Evolutionary conservation across 2,888 invertebrate species (phyloP), one percentile per base, ranked within the genome.

Genomic region (Augiades crinisus): DNA sequence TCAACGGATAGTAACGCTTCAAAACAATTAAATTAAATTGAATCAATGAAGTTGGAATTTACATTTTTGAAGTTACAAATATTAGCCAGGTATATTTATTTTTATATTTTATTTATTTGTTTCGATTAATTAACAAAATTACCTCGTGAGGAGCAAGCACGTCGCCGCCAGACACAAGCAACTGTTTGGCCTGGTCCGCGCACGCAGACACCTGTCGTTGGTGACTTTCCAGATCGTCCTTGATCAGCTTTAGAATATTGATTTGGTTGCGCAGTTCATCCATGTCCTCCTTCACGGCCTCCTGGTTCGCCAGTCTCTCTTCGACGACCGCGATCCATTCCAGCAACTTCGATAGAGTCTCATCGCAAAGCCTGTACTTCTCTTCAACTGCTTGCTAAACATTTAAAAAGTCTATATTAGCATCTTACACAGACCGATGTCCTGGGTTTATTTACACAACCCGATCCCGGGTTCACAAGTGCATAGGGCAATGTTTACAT

Each of bases 341-440:
- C 65, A 97, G 90, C 53, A 98, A 91, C 75, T 95, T 95, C 57
- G 94, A 93, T 54, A 97, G 91, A 33, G 94, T 95, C 78, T 97
- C 96, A 81, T 96, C 96, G 84, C 97, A 97, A 68, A 96, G 91
- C 76, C 95, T 95, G 91, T 97, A 98, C 84, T 97, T 97, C 81
- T 98, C 98, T 88, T 97, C 96, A 66, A 97, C 96, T 72, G 97
- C 97, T 95, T 97, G 96, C 98, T 98, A 92, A 62, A 82, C 63
- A 65, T 64, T 63, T 45, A 68, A 78, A 72, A 68, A 64, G 53
- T 52, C 55, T 54, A 38, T 37, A 59, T 64, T 58, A 71, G 59
- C 67, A 38, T 60, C 54, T 56, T 52, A 8, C 40, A 34, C 19
- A 7, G 8, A 34, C 41, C 53, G 52, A n/a, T 49, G 17, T 47